These are phyloP conservation scores for Lathamus discolor DNA, from an alignment of 2,113 vertebrate species.

Conservation along the genomic window DNA sequence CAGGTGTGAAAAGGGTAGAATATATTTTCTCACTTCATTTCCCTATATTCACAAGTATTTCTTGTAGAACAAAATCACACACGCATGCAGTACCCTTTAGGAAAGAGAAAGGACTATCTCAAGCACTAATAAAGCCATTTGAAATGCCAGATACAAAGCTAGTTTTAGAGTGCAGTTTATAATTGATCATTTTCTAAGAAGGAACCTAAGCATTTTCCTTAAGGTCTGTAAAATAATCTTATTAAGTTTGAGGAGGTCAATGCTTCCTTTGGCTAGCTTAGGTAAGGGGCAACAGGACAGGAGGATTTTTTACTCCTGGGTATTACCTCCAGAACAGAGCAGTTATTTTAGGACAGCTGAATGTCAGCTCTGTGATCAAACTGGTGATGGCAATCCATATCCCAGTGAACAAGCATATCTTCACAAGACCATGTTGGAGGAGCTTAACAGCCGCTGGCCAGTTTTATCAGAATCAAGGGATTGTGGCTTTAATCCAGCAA, in stretches of 20 bases:
- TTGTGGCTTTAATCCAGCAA: constrained; percentile 51
- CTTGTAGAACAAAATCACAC: background rate
- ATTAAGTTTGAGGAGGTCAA: background rate
- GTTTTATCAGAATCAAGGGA: constrained; percentile 20
- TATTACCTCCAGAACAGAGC: background rate
- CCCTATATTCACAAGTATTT: background rate
- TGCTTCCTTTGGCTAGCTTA: background rate
- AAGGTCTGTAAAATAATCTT: background rate
- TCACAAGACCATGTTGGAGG: background rate
- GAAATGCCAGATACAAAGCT: background rate
- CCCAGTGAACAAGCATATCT: background rate
- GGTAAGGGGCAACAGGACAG: background rate
- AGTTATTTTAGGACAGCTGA: background rate
- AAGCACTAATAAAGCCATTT: constrained; percentile 16
- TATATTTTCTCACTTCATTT: constrained; percentile 5
- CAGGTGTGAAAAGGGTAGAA: background rate
- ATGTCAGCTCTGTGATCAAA: constrained; percentile 1
- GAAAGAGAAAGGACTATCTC: background rate
- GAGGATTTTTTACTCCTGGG: background rate
- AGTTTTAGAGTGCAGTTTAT: background rate
- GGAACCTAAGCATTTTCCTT: background rate
- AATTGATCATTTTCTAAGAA: background rate
- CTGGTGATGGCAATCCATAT: background rate
- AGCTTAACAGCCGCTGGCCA: background rate
- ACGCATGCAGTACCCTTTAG: background rate